A percentile compares a stretch with the other conserved stretches of the same genome.
Conservation (phyloP, 2,888 invertebrate genomes). For the Hyppa rectilinea region DNA sequence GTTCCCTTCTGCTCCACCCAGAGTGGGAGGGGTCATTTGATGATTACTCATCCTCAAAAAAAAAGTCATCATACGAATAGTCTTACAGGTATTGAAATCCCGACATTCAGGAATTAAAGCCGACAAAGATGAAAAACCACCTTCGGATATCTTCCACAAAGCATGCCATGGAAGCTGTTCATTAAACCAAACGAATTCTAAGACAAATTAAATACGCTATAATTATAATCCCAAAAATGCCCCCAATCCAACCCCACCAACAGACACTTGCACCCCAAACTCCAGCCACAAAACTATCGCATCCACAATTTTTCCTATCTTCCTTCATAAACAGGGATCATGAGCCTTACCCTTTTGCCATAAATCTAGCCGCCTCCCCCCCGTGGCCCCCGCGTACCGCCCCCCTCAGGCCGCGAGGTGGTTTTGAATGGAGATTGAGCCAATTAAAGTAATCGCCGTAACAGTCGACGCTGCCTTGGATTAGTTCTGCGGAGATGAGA, state of each 20-base stretch:
- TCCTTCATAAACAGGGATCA: constrained; percentile 91
- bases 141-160: background rate
- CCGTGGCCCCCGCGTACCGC: constrained; percentile 71
- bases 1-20: too few relatives aligned
- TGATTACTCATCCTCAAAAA: too few relatives aligned
- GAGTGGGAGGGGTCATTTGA: too few relatives aligned
- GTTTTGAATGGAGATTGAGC: constrained; percentile 92
- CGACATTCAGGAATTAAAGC: background rate
- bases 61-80: too few relatives aligned
- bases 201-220: background rate
- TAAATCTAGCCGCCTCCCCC: constrained; percentile 86
- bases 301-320: constrained; percentile 84
- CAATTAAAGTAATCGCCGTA: constrained; percentile 93
- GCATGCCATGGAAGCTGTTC: background rate
- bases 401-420: constrained; percentile 82
- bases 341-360: constrained; percentile 88
- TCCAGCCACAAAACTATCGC: constrained; percentile 67
- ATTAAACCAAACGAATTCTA: background rate
- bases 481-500: constrained; percentile 87
- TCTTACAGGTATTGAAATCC: background rate
- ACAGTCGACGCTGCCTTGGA: constrained; percentile 93
- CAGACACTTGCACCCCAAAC: background rate
- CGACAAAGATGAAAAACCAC: background rate
- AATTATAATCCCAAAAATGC: background rate
- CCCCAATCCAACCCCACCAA: background rate